Evolutionary conservation across 1,140 invertebrate genomes (phyloP).

Genomic region (Bombus huntii): DNA sequence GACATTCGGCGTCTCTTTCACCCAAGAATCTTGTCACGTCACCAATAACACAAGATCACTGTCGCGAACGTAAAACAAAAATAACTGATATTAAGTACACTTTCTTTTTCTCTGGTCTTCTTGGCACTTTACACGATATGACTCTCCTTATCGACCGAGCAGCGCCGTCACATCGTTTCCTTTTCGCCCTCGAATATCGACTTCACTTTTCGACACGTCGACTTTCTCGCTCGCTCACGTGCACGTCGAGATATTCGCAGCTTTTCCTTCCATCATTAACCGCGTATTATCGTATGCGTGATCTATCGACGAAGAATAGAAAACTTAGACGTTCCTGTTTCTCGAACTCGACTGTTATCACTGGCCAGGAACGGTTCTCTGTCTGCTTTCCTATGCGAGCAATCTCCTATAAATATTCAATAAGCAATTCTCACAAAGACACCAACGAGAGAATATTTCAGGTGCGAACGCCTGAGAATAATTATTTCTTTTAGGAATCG

Average conservation of each 20-base stretch:
- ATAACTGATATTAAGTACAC: neutral
- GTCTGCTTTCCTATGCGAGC: neutral
- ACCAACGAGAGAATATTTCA: neutral
- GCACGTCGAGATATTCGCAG: neutral
- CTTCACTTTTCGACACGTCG: slow-evolving; percentile 29
- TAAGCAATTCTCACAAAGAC: neutral
- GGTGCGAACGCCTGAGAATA: neutral
- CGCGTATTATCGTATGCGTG: slow-evolving; percentile 12
- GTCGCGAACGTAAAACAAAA: neutral
- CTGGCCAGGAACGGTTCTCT: slow-evolving; percentile 7
- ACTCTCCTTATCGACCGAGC: slow-evolving; percentile 41
- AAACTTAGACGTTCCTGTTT: slow-evolving; percentile 12
- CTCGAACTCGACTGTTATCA: neutral
- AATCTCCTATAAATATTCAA: slow-evolving; percentile 23
- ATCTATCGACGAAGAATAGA: slow-evolving; percentile 25
- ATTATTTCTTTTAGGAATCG: neutral
- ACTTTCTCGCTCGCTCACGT: neutral
- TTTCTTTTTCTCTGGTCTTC: neutral
- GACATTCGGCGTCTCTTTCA: slow-evolving; percentile 27
- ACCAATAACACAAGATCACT: neutral
- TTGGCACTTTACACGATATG: neutral
- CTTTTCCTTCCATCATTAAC: slow-evolving; percentile 1
- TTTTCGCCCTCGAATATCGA: slow-evolving; percentile 25
- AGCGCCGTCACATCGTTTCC: slow-evolving; percentile 23
- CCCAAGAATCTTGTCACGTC: neutral